phyloP scores from a whole-genome alignment of 2,888 invertebrate species.

The Masnerella sp. region DNA sequence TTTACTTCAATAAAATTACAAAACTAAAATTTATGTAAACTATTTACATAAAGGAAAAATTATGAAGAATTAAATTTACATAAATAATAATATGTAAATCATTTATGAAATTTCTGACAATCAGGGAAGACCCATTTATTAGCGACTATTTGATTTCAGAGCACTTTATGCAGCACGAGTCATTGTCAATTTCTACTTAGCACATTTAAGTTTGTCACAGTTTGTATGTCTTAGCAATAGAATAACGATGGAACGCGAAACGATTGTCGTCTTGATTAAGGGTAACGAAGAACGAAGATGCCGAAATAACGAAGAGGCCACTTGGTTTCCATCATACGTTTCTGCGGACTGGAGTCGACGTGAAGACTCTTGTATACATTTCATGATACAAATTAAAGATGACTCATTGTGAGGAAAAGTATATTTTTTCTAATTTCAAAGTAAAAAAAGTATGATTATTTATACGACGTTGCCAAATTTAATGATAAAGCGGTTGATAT shows the following conservation, averaged over 20 bases:
- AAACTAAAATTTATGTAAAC: no score
- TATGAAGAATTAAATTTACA: no score
- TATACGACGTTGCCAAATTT: slow-evolving; percentile 7
- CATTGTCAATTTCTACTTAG: slow-evolving; percentile 16
- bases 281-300: not conserved
- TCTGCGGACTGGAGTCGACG: slow-evolving; percentile 30
- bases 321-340: slow-evolving; percentile 42
- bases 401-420: slow-evolving; percentile 3
- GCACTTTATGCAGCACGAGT: slow-evolving; percentile 20
- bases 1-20: no score
- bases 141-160: slow-evolving; percentile 18
- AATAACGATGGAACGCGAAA: slow-evolving; percentile 26
- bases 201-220: slow-evolving; percentile 40
- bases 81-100: no score
- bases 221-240: slow-evolving; percentile 48
- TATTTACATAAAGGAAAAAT: no score
- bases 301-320: slow-evolving; percentile 39
- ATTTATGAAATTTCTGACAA: no score
- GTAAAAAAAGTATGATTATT: no score
- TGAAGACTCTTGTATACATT: slow-evolving; percentile 31
- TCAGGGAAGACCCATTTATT: not conserved
- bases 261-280: no score
- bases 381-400: slow-evolving; percentile 12
- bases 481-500: not conserved
- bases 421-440: no score